These are phyloP conservation scores for Merops nubicus DNA, from an alignment of 2,113 vertebrate species.

Conservation along the genomic window DNA sequence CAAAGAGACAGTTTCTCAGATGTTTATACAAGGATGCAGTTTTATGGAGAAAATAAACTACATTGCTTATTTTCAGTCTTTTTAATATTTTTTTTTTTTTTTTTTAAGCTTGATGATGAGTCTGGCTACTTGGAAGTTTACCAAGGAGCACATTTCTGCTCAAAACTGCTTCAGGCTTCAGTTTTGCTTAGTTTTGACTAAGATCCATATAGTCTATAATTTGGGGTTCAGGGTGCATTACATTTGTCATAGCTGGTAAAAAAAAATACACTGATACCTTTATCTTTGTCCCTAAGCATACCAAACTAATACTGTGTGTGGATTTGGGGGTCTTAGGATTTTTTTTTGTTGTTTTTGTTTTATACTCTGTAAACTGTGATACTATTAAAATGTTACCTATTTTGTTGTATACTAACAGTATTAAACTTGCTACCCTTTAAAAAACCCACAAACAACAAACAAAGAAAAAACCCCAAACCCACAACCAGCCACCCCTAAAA, in stretches of 20 bases:
- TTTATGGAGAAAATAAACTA: neutral
- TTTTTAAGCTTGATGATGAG: neutral
- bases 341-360: neutral
- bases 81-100: neutral
- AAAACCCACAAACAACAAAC: too few relatives aligned
- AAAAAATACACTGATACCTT: neutral
- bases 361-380: neutral
- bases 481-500: neutral
- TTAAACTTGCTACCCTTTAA: neutral
- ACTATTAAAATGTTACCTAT: neutral
- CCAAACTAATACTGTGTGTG: neutral
- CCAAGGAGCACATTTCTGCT: neutral
- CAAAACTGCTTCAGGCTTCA: neutral
- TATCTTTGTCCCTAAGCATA: neutral
- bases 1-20: neutral
- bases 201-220: neutral
- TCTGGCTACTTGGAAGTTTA: neutral
- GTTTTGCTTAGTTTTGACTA: neutral
- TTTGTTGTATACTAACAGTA: neutral
- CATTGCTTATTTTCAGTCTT: neutral
- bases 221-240: neutral
- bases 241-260: neutral
- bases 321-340: neutral
- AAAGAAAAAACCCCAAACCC: fast-evolving
- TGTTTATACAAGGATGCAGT: neutral